A percentile compares a stretch with the other conserved stretches of the same genome.
Evolutionary conservation across 2,797 vertebrate genomes (phyloP).

Genomic region (Pipistrellus kuhlii): DNA sequence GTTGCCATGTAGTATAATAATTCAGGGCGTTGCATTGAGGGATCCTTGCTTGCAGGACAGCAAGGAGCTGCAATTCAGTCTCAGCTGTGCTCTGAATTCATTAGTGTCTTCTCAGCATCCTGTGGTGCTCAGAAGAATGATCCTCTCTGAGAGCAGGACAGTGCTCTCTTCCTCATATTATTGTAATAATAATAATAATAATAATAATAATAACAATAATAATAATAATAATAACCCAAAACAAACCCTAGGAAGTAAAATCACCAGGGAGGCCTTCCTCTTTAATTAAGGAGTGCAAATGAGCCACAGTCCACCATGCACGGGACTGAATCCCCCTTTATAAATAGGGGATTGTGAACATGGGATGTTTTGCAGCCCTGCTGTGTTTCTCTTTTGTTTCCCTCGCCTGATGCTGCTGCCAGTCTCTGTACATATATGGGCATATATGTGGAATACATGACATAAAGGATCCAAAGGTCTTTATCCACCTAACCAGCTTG

Average conservation of each 20-base stretch:
- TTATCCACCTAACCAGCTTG: not conserved
- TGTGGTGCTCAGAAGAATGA: not conserved
- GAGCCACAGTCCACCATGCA: not conserved
- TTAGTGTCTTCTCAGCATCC: not conserved
- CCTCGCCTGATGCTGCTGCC: not conserved
- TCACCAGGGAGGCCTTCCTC: conserved; percentile 52
- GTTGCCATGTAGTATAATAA: not conserved
- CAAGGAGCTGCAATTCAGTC: not conserved
- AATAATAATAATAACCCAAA: conserved; percentile 5
- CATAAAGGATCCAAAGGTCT: not conserved
- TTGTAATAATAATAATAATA: not conserved
- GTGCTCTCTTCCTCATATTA: not conserved
- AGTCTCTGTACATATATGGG: not conserved
- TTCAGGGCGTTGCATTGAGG: not conserved
- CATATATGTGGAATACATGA: not conserved
- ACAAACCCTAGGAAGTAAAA: conserved; percentile 47
- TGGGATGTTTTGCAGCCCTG: not conserved
- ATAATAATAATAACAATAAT: not conserved
- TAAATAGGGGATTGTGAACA: not conserved
- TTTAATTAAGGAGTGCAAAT: conserved; percentile 55
- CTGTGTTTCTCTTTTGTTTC: not conserved
- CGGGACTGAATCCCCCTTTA: not conserved
- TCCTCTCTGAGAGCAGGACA: not conserved
- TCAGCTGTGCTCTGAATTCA: conserved; percentile 12
- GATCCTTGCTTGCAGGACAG: not conserved